These are phyloP conservation scores for Glaucomys volans DNA, from an alignment of 2,113 vertebrate genomes.

Conservation along the genomic window DNA sequence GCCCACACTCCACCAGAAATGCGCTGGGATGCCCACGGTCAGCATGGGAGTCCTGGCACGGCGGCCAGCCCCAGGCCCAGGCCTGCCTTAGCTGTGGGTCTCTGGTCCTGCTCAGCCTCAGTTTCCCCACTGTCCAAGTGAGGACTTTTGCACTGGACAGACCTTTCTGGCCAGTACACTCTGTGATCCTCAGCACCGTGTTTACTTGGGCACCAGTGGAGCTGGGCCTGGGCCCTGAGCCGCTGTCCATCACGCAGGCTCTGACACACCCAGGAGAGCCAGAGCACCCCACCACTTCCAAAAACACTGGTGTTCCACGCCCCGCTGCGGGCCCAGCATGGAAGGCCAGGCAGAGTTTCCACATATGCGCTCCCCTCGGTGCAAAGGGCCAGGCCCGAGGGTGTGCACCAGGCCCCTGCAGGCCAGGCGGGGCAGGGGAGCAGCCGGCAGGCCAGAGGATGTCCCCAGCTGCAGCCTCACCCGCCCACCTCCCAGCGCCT, in stretches of 20 bases:
- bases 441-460: neutral
- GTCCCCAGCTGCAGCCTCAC: neutral
- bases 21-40: fast-evolving
- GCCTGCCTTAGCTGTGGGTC: neutral
- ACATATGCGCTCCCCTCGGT: neutral
- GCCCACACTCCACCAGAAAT: neutral
- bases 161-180: fast-evolving
- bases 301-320: neutral
- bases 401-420: neutral
- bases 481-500: neutral
- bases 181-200: neutral
- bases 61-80: neutral
- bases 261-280: slow-evolving; percentile 6
- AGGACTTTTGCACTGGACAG: neutral
- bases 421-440: neutral
- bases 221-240: neutral
- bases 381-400: neutral
- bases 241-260: neutral
- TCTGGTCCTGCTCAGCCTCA: neutral
- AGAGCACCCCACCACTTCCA: neutral
- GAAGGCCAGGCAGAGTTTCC: neutral
- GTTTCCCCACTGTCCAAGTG: neutral
- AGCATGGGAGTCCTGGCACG: neutral
- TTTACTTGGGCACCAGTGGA: neutral
- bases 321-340: neutral